Conservation (phyloP, 2,797 vertebrate species). For the Siniperca obscura region DNA sequence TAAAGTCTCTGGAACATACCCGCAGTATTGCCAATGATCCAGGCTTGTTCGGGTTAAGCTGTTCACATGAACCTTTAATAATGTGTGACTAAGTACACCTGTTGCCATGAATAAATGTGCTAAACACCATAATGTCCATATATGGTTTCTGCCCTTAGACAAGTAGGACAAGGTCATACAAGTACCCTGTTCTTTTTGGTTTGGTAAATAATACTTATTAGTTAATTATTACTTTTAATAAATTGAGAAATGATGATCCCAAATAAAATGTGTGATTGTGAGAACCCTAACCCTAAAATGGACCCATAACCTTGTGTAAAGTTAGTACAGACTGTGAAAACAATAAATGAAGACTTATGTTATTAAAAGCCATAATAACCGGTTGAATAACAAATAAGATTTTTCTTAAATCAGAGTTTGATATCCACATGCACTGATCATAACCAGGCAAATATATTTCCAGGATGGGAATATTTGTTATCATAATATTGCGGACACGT, state of each 20-base stretch:
- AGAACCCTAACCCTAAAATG: background rate
- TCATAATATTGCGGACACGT: background rate
- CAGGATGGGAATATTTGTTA: background rate
- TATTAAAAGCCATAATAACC: background rate
- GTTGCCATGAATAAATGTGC: background rate
- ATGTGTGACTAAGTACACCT: background rate
- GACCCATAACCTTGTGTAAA: background rate
- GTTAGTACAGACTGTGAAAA: background rate
- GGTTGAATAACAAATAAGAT: background rate
- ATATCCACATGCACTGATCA: background rate
- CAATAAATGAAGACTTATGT: background rate
- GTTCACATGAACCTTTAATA: constrained; percentile 3
- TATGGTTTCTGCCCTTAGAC: background rate
- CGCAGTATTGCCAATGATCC: background rate
- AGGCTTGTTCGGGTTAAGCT: background rate
- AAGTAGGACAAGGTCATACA: background rate
- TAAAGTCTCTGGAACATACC: background rate
- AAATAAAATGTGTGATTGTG: background rate
- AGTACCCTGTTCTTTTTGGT: background rate
- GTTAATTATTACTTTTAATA: background rate
- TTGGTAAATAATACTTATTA: background rate
- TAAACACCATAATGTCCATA: background rate
- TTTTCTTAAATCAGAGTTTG: background rate
- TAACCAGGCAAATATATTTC: background rate
- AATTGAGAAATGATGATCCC: background rate